Percentiles rank a stretch among this genome's conserved stretches.
These are phyloP conservation scores for Reinhardtius hippoglossoides DNA, from an alignment of 2,113 vertebrate species.

Conservation along the genomic window DNA sequence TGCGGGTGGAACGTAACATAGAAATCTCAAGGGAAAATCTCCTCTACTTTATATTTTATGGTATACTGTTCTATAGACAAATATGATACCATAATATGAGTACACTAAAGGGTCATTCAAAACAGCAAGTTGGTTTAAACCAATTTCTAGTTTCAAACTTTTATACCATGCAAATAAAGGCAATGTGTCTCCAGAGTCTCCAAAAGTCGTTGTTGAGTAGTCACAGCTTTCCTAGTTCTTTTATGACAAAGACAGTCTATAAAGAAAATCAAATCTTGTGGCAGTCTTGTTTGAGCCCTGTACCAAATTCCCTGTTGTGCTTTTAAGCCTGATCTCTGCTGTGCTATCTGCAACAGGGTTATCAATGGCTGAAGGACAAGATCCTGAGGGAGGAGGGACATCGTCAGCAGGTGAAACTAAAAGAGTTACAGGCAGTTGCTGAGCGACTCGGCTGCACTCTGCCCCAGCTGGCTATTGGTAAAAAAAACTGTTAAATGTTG, in stretches of 20 bases:
- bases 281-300: background rate
- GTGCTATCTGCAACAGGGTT: slow-evolving; percentile 80
- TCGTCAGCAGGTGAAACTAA: slow-evolving; percentile 94
- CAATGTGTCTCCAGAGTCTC: background rate
- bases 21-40: too few species aligned
- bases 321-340: too few species aligned
- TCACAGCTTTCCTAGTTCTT: too few species aligned
- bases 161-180: background rate
- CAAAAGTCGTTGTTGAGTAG: too few species aligned
- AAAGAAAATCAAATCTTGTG: background rate
- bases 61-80: too few species aligned
- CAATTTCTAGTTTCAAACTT: background rate
- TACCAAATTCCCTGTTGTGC: background rate
- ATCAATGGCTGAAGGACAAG: slow-evolving; percentile 97
- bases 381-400: slow-evolving; percentile 95
- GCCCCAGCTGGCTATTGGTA: slow-evolving; percentile 94
- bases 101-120: background rate
- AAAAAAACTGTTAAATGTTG: slow-evolving; percentile 38
- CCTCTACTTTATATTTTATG: too few species aligned
- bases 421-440: slow-evolving; percentile 91
- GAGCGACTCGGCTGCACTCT: slow-evolving; percentile 93
- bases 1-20: too few species aligned
- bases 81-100: too few species aligned
- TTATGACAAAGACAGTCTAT: too few species aligned
- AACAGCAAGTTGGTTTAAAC: background rate